These are phyloP conservation scores for Laterallus jamaicensis DNA, from an alignment of 2,113 vertebrate species.

Conservation along the genomic window DNA sequence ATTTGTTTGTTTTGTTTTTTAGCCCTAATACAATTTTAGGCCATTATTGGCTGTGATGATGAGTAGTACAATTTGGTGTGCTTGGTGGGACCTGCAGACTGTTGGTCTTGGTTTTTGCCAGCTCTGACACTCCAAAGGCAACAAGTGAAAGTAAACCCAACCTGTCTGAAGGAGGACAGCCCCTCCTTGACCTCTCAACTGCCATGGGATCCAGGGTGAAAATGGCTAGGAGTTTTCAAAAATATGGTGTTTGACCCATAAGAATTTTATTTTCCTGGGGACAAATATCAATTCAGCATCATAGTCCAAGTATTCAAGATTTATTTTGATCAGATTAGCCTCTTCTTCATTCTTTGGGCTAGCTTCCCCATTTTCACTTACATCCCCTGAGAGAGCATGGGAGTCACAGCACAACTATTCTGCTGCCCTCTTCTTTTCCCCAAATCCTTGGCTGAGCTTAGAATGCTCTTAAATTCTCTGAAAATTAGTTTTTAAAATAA, in stretches of 20 bases:
- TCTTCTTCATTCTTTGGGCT: neutral
- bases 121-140: neutral
- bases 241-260: fast-evolving
- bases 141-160: neutral
- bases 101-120: neutral
- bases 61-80: neutral
- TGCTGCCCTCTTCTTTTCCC: neutral
- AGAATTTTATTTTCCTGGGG: neutral
- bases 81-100: neutral
- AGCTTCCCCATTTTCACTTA: neutral
- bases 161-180: neutral
- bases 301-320: neutral
- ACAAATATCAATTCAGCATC: neutral
- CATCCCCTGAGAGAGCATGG: neutral
- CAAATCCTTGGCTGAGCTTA: neutral
- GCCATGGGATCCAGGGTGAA: neutral
- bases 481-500: neutral
- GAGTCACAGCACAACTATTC: neutral
- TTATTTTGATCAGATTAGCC: neutral
- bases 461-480: neutral
- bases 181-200: neutral
- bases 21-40: neutral
- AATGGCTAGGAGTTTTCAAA: neutral
- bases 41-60: neutral
- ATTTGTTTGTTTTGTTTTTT: neutral